Conservation (phyloP, 2,888 invertebrate genomes). For the Plemyria rubiginata region DNA sequence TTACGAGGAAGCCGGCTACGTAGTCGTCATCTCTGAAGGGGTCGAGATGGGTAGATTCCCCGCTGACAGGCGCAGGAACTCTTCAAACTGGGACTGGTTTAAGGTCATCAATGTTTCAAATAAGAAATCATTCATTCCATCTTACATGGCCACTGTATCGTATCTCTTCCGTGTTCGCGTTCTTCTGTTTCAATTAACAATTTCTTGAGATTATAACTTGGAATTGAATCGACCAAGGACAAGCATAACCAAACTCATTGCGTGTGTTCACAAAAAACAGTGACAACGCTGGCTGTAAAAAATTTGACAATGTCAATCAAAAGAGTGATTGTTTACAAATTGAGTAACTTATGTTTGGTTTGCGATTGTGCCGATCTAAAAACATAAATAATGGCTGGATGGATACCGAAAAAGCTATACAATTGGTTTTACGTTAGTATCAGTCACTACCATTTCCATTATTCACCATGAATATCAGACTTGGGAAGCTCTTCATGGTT, state of each 20-base stretch:
- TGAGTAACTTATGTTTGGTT: slow-evolving; percentile 21
- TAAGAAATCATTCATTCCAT: slow-evolving; percentile 70
- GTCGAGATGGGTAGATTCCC: slow-evolving; percentile 87
- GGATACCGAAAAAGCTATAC: slow-evolving; percentile 60
- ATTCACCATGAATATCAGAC: slow-evolving; percentile 31
- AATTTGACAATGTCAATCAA: slow-evolving; percentile 23
- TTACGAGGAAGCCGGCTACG: slow-evolving; percentile 85
- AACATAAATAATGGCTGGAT: slow-evolving; percentile 57
- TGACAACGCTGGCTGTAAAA: slow-evolving; percentile 22
- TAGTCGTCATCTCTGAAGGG: slow-evolving; percentile 87
- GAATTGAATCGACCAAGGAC: slow-evolving; percentile 39
- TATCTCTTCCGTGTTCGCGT: slow-evolving; percentile 34
- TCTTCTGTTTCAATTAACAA: slow-evolving; percentile 29
- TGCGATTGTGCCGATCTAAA: slow-evolving; percentile 7
- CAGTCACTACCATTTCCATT: slow-evolving; percentile 36
- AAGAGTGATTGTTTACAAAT: slow-evolving; percentile 28
- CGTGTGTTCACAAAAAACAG: slow-evolving; percentile 18
- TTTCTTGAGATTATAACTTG: slow-evolving; percentile 29
- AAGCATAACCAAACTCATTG: slow-evolving; percentile 38
- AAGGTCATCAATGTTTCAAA: slow-evolving; percentile 85
- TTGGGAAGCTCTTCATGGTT: slow-evolving; percentile 32
- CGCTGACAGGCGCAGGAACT: slow-evolving; percentile 84
- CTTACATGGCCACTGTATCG: slow-evolving; percentile 60
- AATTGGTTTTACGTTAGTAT: slow-evolving; percentile 60
- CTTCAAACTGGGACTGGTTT: slow-evolving; percentile 88